Base-by-base conservation (phyloP, 30 jellyfish, hydroid and myxozoan species). In the Hydractinia echinata region DNA sequence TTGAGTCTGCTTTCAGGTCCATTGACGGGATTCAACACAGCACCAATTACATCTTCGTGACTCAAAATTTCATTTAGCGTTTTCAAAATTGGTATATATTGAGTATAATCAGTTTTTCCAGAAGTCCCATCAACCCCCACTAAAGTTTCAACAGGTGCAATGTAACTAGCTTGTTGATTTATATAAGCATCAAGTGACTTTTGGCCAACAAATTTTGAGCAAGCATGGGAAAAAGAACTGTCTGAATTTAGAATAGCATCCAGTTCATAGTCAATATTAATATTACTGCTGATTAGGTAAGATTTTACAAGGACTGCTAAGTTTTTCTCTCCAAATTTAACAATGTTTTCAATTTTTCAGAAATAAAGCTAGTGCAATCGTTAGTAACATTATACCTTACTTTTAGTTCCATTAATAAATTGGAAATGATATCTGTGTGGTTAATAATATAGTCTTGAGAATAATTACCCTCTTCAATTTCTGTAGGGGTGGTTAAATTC, bases 111-210 rank as follows among this genome's bases (percentile, higher is more conserved):
- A 30, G 44, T n/a, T 30, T 30, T 30, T 30, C 44, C 44, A 30
- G 44, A 30, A 30, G 44, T 30, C 44, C 44, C 44, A 30, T 30
- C 44, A 30, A 30, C 44, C 44, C n/a, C 44, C 44, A 30, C 44
- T 30, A 30, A 30, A 30, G 69, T 3, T 58, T 58, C 69, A 58
- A 58, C 18, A 11, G 69, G 69, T 11, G 69, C 69, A 58, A 58
- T 58, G 19, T 58, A 11, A 58, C 69, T 58, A 11, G 18, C 15
- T 58, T 58, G 15, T 58, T 58, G 69, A 58, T 58, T 58, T 16
- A 58, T 13, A 58, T 58, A 58, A 58, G 69, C 69, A 58, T 58
- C 69, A 58, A 58, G 69, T 58, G 69, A 58, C 19, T 58, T 58
- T 16, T 58, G 69, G 15, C 69, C 69, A 58, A 58, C 19, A 58